A percentile compares a stretch with the other conserved stretches of the same genome.
Evolutionary conservation across 2,797 vertebrate genomes (phyloP).

Genomic region (Siniperca undulata): DNA sequence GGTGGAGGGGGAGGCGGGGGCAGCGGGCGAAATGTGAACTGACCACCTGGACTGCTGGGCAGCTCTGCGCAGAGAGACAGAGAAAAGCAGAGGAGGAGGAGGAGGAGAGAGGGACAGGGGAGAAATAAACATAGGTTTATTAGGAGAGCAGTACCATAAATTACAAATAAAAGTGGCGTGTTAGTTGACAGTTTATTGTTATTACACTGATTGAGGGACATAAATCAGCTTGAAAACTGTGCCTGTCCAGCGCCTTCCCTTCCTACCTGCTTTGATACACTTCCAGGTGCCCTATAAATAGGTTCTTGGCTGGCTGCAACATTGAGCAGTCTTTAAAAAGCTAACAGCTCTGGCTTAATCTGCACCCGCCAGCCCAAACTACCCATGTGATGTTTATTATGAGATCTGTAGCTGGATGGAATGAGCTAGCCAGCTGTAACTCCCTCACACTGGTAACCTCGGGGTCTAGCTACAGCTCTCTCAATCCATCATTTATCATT

Average conservation of each 20-base stretch:
- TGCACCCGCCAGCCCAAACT: conserved; percentile 81
- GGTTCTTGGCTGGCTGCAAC: conserved; percentile 73
- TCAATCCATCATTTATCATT: conserved; percentile 77
- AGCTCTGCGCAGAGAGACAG: conserved; percentile 85
- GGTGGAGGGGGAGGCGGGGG: conserved; percentile 93
- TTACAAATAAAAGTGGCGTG: conserved; percentile 78
- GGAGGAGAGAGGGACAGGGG: conserved; percentile 48
- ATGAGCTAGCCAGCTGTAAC: conserved; percentile 81
- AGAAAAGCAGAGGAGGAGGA: conserved; percentile 17
- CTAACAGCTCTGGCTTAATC: conserved; percentile 83
- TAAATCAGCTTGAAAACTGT: conserved; percentile 77
- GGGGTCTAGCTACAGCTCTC: conserved; percentile 67
- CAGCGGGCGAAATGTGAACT: conserved; percentile 95
- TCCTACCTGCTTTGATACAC: conserved; percentile 78
- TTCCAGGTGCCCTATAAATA: conserved; percentile 80
- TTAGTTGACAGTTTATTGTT: conserved; percentile 81
- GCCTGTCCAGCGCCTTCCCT: conserved; percentile 66
- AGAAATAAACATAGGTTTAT: conserved; percentile 78
- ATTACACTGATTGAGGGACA: conserved; percentile 81
- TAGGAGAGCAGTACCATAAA: conserved; percentile 74
- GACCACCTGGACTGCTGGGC: conserved; percentile 92
- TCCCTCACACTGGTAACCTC: conserved; percentile 78
- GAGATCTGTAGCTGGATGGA: conserved; percentile 75
- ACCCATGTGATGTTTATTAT: conserved; percentile 85
- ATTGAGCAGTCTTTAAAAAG: conserved; percentile 81